These are phyloP conservation scores for Enteromius mattozi DNA, from an alignment of 2,797 vertebrate genomes.

Conservation along the genomic window DNA sequence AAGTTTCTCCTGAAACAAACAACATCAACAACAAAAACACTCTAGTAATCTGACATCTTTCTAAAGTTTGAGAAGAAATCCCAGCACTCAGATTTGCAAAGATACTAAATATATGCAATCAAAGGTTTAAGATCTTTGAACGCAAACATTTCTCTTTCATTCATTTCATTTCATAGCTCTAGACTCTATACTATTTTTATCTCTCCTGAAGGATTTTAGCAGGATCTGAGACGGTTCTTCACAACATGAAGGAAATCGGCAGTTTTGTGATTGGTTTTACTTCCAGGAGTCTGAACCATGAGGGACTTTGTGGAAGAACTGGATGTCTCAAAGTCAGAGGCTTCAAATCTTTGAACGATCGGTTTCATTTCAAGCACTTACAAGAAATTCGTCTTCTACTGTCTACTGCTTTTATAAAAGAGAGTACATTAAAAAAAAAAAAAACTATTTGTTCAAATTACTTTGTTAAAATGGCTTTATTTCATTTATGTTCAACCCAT, in stretches of 20 bases:
- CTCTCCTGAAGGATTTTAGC: background rate
- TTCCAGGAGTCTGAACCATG: background rate
- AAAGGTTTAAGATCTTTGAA: background rate
- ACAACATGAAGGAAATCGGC: background rate
- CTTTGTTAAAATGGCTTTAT: background rate
- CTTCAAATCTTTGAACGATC: background rate
- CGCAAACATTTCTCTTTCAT: background rate
- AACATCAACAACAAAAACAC: background rate
- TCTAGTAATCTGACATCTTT: background rate
- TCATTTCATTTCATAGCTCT: background rate
- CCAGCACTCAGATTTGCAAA: background rate
- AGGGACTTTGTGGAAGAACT: background rate
- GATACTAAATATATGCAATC: background rate
- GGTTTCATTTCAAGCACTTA: background rate
- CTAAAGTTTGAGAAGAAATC: background rate
- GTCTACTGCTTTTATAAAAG: background rate
- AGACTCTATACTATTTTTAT: background rate
- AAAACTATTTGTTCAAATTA: background rate
- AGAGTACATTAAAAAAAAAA: background rate
- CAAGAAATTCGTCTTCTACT: background rate
- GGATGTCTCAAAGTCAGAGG: background rate
- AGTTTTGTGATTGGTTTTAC: background rate
- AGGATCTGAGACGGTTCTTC: background rate
- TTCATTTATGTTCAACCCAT: background rate
- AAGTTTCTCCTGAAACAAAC: background rate